Evolutionary conservation across 53 echinoderm and acorn worm species (phyloP).

Genomic region (Luidia sarsii): DNA sequence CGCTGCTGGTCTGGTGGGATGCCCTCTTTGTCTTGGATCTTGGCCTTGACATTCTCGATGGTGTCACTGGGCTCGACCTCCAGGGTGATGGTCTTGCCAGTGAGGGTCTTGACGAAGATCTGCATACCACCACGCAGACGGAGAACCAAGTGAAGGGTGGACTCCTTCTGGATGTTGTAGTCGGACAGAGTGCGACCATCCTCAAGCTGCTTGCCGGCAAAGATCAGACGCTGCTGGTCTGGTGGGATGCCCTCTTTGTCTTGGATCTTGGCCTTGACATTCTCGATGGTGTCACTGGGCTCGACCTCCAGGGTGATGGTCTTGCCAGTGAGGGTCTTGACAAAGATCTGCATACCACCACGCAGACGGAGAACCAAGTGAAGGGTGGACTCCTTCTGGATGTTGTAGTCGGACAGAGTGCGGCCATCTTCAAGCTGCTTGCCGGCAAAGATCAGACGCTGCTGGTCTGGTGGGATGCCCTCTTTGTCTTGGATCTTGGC

Average conservation of each 20-base stretch:
- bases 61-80: conserved; percentile 83
- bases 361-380: conserved; percentile 72
- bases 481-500: conserved; percentile 95
- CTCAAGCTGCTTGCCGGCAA: conserved; percentile 81
- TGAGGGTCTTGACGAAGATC: conserved; percentile 91
- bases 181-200: conserved; percentile 82
- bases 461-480: conserved; percentile 84
- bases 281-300: conserved; percentile 82
- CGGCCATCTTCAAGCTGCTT: conserved; percentile 85
- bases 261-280: conserved; percentile 82
- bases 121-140: conserved; percentile 92
- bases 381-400: conserved; percentile 79
- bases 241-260: conserved; percentile 86
- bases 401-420: conserved; percentile 83
- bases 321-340: conserved; percentile 90
- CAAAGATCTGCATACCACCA: conserved; percentile 89
- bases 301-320: conserved; percentile 86
- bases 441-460: conserved; percentile 80
- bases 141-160: conserved; percentile 79
- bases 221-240: conserved; percentile 87
- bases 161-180: conserved; percentile 90
- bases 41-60: conserved; percentile 79
- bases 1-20: conserved; percentile 88
- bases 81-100: conserved; percentile 83
- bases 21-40: conserved; percentile 84